Conservation (phyloP, 1,140 invertebrate species). For the Vanessa tameamea region DNA sequence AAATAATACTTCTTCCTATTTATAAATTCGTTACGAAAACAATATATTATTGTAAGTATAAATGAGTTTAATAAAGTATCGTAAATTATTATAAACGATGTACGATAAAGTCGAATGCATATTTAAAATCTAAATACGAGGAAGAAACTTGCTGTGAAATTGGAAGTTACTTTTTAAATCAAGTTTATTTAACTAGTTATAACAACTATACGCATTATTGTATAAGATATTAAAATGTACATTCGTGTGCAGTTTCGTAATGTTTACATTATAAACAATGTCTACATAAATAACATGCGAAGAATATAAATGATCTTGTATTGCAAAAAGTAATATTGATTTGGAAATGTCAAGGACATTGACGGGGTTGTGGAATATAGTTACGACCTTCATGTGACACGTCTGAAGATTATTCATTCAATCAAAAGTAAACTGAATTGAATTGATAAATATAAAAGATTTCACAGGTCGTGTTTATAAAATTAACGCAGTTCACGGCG, state of each 20-base stretch:
- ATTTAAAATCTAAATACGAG: not conserved
- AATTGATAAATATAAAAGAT: too few relatives aligned
- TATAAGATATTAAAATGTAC: not conserved
- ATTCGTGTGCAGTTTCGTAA: not conserved
- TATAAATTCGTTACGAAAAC: not conserved
- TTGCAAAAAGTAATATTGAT: not conserved
- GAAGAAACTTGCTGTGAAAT: not conserved
- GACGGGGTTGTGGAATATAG: too few relatives aligned
- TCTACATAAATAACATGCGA: not conserved
- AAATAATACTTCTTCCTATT: not conserved
- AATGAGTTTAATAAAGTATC: not conserved
- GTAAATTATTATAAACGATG: not conserved
- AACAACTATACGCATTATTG: not conserved
- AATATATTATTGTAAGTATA: conserved; percentile 1
- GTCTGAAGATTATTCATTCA: too few relatives aligned
- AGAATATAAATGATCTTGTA: conserved; percentile 1
- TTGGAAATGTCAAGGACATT: not conserved
- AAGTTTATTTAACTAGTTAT: not conserved
- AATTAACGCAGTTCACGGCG: not conserved
- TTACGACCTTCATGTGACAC: too few relatives aligned
- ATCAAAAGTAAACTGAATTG: too few relatives aligned
- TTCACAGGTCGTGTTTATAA: not conserved
- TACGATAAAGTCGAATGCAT: not conserved
- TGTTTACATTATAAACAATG: not conserved
- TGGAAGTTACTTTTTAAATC: not conserved